These are phyloP conservation scores for Paracentrotus lividus DNA, from an alignment of 53 echinoderm and acorn worm species.

Conservation along the genomic window DNA sequence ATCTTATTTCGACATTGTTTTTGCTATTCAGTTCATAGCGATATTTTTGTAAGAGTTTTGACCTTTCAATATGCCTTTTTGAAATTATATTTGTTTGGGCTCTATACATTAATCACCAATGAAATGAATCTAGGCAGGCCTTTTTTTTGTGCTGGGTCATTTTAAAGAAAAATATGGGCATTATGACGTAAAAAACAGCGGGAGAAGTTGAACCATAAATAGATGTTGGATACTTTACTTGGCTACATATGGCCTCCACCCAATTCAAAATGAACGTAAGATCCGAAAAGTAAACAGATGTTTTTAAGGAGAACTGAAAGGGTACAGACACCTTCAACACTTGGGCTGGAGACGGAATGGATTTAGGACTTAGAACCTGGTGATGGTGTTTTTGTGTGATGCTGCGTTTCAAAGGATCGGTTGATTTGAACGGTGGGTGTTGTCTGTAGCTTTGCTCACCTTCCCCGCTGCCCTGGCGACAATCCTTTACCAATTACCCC, in stretches of 20 bases:
- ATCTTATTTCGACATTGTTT: not conserved
- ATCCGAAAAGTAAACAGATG: conserved; percentile 65
- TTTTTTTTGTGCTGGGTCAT: not conserved
- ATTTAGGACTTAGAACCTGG: not conserved
- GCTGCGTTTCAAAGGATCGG: conserved; percentile 50
- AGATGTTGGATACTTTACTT: not conserved
- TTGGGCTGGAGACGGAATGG: conserved; percentile 48
- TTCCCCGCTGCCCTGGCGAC: not conserved
- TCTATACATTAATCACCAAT: not conserved
- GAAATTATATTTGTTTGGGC: not conserved
- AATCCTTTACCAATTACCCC: conserved; percentile 35
- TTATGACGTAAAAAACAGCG: not conserved
- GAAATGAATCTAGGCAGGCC: not conserved
- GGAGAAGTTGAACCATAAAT: conserved; percentile 14
- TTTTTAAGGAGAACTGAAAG: conserved; percentile 24
- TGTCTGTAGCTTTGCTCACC: not conserved
- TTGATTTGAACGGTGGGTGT: conserved; percentile 3
- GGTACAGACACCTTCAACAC: conserved; percentile 54
- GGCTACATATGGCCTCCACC: not conserved
- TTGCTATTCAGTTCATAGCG: not conserved
- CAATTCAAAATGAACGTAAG: not conserved
- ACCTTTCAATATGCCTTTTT: not conserved
- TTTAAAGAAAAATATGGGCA: not conserved
- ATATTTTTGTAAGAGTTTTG: not conserved
- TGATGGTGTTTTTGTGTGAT: conserved; percentile 25